Evolutionary conservation across 2,797 vertebrate species (phyloP).

Genomic region (Sebastolobus alascanus): DNA sequence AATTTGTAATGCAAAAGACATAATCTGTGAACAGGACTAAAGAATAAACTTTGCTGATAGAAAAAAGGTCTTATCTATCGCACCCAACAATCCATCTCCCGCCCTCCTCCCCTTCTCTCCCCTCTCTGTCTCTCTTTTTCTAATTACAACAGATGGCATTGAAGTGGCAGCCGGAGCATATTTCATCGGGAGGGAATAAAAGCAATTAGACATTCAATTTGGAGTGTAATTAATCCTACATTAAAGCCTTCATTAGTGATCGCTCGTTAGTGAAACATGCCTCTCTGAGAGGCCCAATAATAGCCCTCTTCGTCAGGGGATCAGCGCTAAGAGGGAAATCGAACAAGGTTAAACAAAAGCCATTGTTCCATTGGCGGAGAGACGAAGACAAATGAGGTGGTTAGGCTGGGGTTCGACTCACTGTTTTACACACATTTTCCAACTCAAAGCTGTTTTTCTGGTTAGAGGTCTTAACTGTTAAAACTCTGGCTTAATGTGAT

Average conservation of each 20-base stretch:
- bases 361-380: slow-evolving; percentile 80
- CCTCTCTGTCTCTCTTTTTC: slow-evolving; percentile 67
- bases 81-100: slow-evolving; percentile 65
- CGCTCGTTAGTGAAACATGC: slow-evolving; percentile 84
- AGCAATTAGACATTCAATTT: slow-evolving; percentile 89
- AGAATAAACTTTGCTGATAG: slow-evolving; percentile 58
- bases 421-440: slow-evolving; percentile 76
- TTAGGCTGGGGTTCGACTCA: slow-evolving; percentile 71
- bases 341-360: slow-evolving; percentile 87
- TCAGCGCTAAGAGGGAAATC: slow-evolving; percentile 84
- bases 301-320: slow-evolving; percentile 80
- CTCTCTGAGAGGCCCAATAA: slow-evolving; percentile 82
- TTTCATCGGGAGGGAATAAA: slow-evolving; percentile 86
- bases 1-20: slow-evolving; percentile 55
- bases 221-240: slow-evolving; percentile 88
- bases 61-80: slow-evolving; percentile 69
- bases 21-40: slow-evolving; percentile 63
- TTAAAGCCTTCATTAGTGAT: slow-evolving; percentile 88
- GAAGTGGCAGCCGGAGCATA: slow-evolving; percentile 84
- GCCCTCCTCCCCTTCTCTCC: slow-evolving; percentile 12
- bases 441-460: slow-evolving; percentile 73
- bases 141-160: slow-evolving; percentile 88
- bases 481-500: slow-evolving; percentile 76
- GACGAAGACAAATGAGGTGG: slow-evolving; percentile 82
- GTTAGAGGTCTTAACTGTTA: slow-evolving; percentile 77